Evolutionary conservation across 2,113 vertebrate species (phyloP).

Genomic region (Gobiocypris rarus): DNA sequence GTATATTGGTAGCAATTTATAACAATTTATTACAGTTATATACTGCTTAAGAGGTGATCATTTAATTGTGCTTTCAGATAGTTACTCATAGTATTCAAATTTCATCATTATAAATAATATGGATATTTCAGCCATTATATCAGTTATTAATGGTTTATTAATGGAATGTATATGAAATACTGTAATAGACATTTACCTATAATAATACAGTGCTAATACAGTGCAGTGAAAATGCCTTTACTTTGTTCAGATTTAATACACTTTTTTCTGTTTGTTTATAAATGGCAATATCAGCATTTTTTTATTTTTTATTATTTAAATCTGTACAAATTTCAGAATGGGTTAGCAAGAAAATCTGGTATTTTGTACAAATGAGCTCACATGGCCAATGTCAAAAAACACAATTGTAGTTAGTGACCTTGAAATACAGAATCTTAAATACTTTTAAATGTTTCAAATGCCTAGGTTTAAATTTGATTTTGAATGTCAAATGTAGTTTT

Average conservation of each 20-base stretch:
- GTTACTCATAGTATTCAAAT: neutral
- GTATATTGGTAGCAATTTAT: neutral
- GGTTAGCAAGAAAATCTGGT: neutral
- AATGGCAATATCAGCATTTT: neutral
- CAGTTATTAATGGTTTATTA: neutral
- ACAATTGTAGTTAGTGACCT: neutral
- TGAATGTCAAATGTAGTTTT: neutral
- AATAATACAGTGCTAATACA: neutral
- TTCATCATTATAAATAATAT: neutral
- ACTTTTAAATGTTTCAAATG: neutral
- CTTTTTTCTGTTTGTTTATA: neutral
- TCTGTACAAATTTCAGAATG: neutral
- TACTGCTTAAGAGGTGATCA: neutral
- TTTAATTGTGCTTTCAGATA: neutral
- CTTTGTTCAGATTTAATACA: neutral
- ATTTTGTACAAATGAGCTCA: neutral
- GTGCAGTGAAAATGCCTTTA: neutral
- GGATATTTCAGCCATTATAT: neutral
- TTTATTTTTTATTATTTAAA: no score
- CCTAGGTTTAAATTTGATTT: neutral
- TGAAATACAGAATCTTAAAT: neutral
- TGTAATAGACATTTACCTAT: neutral
- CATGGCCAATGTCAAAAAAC: no score
- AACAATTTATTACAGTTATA: neutral
- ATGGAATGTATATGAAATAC: neutral